Base-by-base conservation (phyloP, 2,888 invertebrate species). In the Chironomus riparius region DNA sequence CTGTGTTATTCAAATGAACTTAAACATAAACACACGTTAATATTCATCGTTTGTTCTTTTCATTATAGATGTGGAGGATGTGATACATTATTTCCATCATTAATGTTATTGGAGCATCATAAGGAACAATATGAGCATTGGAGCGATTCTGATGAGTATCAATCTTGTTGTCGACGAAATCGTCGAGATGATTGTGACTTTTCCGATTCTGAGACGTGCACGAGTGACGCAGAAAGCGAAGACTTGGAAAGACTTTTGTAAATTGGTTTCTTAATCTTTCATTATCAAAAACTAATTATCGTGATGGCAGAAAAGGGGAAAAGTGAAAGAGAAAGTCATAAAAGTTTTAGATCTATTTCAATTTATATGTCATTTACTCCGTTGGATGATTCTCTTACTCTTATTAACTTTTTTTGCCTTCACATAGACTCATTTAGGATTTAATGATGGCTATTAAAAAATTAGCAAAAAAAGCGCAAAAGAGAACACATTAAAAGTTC, bases 61-160 rank as follows among this genome's bases (percentile, higher is more conserved):
- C 7, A 24, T 24, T 65, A 13, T 22, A 92, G 92, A 13, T 93
- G 93, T 85, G 89, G 91, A 80, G 90, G 91, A 3, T 93, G 93
- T 85, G 92, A 92, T 85, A 91, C 91, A 81, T 86, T 92, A 78
- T 93, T 92, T 83, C 91, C 91, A 13, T 91, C 91, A 21, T 85
- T 92, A 80, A 91, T 91, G 90, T 88, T 91, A 24, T 85, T 93
- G 78, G 92, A 93, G 82, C 91, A 92, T 83, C 92, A 92, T 85
- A 92, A 92, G 83, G 92, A 92, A 82, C 91, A 91, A 83, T 91
- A 91, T 83, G 91, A 92, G 81, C 92, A 92, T 83, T 92, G 92
- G 92, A 91, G 91, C 78, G 88, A 87, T 76, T 88, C 87, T 78
- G 91, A 90, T 81, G 88, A 88, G 15, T 86, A 86, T 48, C 87